These are phyloP conservation scores for Neodiprion lecontei DNA, from an alignment of 1,140 invertebrate genomes.

Conservation along the genomic window DNA sequence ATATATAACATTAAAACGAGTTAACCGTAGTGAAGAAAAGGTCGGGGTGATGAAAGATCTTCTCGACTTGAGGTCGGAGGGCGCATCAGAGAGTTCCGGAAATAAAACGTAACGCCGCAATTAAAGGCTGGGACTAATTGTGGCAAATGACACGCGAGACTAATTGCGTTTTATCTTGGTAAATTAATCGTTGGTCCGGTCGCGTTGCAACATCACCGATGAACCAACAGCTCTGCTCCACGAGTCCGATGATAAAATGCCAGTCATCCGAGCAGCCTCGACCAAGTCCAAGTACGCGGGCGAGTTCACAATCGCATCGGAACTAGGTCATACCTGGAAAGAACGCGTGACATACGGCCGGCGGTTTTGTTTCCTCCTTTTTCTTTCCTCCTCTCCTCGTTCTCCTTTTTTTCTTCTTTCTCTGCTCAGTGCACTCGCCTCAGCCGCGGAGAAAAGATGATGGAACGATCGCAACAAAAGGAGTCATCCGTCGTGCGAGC, in stretches of 20 bases:
- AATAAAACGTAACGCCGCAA: slow-evolving; percentile 19
- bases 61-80: background rate
- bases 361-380: background rate
- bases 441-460: slow-evolving; percentile 4
- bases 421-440: background rate
- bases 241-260: slow-evolving; percentile 35
- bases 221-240: slow-evolving; percentile 38
- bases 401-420: background rate
- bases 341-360: background rate
- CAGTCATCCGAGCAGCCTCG: slow-evolving; percentile 35
- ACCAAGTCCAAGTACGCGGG: slow-evolving; percentile 35
- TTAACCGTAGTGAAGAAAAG: background rate
- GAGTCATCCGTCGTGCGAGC: background rate
- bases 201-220: slow-evolving; percentile 36
- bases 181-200: slow-evolving; percentile 48
- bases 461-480: slow-evolving; percentile 5
- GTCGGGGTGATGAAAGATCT: background rate
- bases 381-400: slow-evolving; percentile 1
- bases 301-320: slow-evolving; percentile 41
- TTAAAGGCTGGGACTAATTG: slow-evolving; percentile 43
- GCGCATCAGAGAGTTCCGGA: background rate
- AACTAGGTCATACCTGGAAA: slow-evolving; percentile 13
- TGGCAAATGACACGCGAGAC: slow-evolving; percentile 43
- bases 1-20: too few species aligned
- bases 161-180: slow-evolving; percentile 54